phyloP scores from a whole-genome alignment of 1,140 invertebrate species.

The Parapsyche elsis region DNA sequence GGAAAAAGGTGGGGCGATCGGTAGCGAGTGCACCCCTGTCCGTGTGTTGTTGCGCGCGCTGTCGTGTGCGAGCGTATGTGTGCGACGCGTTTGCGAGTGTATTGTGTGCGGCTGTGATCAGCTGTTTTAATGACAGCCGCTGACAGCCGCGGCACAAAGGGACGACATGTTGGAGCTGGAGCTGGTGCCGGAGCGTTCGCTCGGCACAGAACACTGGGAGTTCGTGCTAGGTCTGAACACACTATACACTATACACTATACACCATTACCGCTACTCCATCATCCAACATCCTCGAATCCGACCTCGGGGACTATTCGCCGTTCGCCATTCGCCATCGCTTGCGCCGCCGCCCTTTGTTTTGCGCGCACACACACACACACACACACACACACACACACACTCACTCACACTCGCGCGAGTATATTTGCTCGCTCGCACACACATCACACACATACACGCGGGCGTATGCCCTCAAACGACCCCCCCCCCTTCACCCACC shows the following conservation, averaged over 20 bases:
- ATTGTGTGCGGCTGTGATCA: constrained; percentile 4
- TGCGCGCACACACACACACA: background rate
- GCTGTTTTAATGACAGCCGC: constrained; percentile 28
- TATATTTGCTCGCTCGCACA: background rate
- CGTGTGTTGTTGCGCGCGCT: background rate
- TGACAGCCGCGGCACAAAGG: constrained; percentile 20
- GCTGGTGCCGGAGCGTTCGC: constrained; percentile 93
- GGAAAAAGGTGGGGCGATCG: too few species aligned
- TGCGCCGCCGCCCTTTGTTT: background rate
- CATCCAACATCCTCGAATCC: background rate
- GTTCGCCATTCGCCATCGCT: background rate
- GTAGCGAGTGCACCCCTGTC: background rate
- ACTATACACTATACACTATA: too few species aligned
- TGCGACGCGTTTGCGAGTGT: background rate
- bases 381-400: background rate
- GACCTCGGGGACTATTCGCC: background rate
- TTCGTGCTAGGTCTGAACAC: constrained; percentile 85
- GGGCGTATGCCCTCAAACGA: too few species aligned
- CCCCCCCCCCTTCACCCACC: background rate
- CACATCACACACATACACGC: background rate
- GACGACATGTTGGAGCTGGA: constrained; percentile 94
- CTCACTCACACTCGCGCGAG: background rate
- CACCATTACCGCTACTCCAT: background rate
- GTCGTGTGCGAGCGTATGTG: background rate
- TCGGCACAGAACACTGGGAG: constrained; percentile 97